Evolutionary conservation across 2,113 vertebrate species (phyloP).

Genomic region (Epinephelus moara): DNA sequence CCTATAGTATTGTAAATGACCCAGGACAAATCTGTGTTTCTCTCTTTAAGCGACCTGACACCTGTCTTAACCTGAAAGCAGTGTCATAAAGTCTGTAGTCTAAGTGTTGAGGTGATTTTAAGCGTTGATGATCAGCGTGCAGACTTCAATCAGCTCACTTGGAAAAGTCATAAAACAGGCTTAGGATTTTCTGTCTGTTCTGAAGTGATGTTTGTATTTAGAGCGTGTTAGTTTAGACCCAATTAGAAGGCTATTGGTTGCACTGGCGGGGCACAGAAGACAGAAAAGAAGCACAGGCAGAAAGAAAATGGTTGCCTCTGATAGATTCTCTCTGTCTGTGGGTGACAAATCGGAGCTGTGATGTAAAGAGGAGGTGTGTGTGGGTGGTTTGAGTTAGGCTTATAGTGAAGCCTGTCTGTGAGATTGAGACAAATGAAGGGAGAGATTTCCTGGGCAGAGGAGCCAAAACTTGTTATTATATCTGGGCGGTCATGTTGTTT

Average conservation of each 20-base stretch:
- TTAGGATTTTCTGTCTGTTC: neutral
- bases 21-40: neutral
- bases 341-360: neutral
- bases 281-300: neutral
- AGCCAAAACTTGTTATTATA: neutral
- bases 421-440: constrained; percentile 7
- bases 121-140: neutral
- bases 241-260: neutral
- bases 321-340: neutral
- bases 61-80: no score
- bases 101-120: neutral
- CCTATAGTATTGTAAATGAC: neutral
- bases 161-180: neutral
- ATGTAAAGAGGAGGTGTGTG: neutral
- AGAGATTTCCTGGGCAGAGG: neutral
- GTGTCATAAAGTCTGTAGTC: neutral
- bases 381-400: neutral
- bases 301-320: neutral
- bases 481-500: neutral
- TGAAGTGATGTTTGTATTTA: neutral
- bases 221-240: neutral
- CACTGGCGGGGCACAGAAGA: neutral
- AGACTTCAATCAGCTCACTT: neutral
- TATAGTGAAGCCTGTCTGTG: neutral
- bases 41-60: neutral